Percentiles rank a stretch among this genome's conserved stretches.
phyloP scores from a whole-genome alignment of 2,797 vertebrate species.

The Acanthopagrus latus region DNA sequence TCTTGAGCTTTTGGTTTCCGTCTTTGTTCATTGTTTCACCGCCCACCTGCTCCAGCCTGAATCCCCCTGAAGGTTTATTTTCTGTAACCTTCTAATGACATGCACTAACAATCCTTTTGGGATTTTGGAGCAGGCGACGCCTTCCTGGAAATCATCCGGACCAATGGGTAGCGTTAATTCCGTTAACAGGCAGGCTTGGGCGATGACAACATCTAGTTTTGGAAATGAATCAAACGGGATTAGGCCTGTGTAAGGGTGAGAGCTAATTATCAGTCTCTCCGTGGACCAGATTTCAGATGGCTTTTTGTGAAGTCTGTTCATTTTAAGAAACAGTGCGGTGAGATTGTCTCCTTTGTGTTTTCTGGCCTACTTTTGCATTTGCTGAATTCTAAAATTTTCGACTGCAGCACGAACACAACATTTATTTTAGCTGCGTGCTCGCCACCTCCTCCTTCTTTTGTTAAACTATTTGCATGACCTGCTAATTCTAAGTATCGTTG shows the following conservation, averaged over 20 bases:
- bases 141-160: slow-evolving; percentile 39
- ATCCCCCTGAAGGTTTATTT: slow-evolving; percentile 47
- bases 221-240: slow-evolving; percentile 49
- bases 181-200: slow-evolving; percentile 27
- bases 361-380: slow-evolving; percentile 57
- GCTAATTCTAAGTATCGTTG: slow-evolving; percentile 22
- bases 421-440: slow-evolving; percentile 30
- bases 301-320: slow-evolving; percentile 53
- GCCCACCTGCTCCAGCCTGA: slow-evolving; percentile 19
- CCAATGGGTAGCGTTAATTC: slow-evolving; percentile 26
- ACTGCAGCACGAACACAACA: slow-evolving; percentile 43
- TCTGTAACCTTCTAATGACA: slow-evolving; percentile 62
- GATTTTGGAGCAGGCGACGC: slow-evolving; percentile 46
- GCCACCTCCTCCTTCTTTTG: slow-evolving; percentile 7
- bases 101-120: slow-evolving; percentile 47
- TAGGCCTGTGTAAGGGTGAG: slow-evolving; percentile 44
- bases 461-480: slow-evolving; percentile 49
- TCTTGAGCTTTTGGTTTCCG: neutral
- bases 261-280: slow-evolving; percentile 57
- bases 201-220: slow-evolving; percentile 38
- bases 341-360: slow-evolving; percentile 46
- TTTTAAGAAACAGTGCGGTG: slow-evolving; percentile 25
- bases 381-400: slow-evolving; percentile 58
- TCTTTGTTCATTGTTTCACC: slow-evolving; percentile 23
- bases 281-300: slow-evolving; percentile 52